Base-by-base conservation (phyloP, 2,888 invertebrate species). In the Noctua pronuba region DNA sequence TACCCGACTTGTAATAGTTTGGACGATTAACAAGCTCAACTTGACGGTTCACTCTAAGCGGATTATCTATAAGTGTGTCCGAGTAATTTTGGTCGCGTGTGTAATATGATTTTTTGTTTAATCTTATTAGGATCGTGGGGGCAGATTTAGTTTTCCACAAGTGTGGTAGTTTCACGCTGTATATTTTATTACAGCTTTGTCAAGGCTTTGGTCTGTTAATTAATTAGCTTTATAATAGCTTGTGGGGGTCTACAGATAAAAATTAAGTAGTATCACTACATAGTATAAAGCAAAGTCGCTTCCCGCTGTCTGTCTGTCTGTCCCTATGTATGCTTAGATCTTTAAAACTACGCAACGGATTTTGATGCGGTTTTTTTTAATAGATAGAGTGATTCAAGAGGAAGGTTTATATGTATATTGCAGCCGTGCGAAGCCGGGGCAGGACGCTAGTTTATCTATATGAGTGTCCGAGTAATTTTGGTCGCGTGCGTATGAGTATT, bases 1-100 rank as follows among this genome's bases (percentile, higher is more conserved):
- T 75, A 72, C 79, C 82, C 74, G 74, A 83, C 86, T 83, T 85
- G 88, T 84, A 88, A 88, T 87, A 87, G 88, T 88, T 88, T 77
- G 64, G 75, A 73, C 83, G 85, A 87, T 88, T 87, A 88, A 85
- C 87, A 88, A 88, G 82, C 82, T 82, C 78, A 73, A 87, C 83
- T 84, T 80, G 85, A 86, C 86, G 84, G 80, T 88, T 85, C 72
- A 80, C 76, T 77, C 38, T 72, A 79, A 87, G 83, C 73, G 83
- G 89, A 88, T 88, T 88, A 88, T 79, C 80, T 86, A 60, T 78
- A 85, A 88, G 80, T 82, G 84, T 86, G 85, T 77, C 79, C 81
- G 10, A 84, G 82, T 77, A 83, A 85, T 86, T 88, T 83, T 85
- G 85, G 82, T 71, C 80, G 85, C 64, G 76, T 71, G 86, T 88